phyloP scores from a whole-genome alignment of 2,888 invertebrate genomes.

The Rotaria macrura region DNA sequence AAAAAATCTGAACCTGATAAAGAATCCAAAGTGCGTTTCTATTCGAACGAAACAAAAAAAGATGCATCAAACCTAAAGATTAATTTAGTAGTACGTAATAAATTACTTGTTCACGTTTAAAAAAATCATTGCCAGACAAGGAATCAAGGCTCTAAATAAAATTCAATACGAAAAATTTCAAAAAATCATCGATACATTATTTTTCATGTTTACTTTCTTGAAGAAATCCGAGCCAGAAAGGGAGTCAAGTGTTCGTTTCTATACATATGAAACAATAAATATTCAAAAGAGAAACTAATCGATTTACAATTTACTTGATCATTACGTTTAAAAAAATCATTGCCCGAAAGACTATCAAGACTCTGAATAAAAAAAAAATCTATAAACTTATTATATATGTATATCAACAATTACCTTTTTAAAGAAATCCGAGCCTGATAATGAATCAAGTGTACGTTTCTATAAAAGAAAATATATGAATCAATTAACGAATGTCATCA shows the following conservation, averaged over 20 bases:
- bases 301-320: neutral
- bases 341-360: neutral
- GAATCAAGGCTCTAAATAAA: neutral
- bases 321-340: neutral
- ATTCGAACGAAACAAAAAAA: too few relatives aligned
- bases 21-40: neutral
- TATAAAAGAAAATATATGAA: neutral
- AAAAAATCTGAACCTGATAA: neutral
- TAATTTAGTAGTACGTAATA: too few relatives aligned
- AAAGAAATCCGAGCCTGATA: neutral
- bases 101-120: neutral
- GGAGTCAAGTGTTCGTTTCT: slow-evolving; percentile 1
- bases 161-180: neutral
- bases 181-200: neutral
- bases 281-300: neutral
- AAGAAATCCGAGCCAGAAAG: neutral
- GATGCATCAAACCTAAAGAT: too few relatives aligned
- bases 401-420: neutral
- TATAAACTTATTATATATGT: neutral
- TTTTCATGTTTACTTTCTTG: neutral
- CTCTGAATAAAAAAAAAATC: neutral
- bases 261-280: neutral
- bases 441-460: slow-evolving; percentile 5
- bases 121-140: neutral
- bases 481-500: neutral